Base-by-base conservation (phyloP, 2,888 invertebrate species). In the Luffia ferchaultella region DNA sequence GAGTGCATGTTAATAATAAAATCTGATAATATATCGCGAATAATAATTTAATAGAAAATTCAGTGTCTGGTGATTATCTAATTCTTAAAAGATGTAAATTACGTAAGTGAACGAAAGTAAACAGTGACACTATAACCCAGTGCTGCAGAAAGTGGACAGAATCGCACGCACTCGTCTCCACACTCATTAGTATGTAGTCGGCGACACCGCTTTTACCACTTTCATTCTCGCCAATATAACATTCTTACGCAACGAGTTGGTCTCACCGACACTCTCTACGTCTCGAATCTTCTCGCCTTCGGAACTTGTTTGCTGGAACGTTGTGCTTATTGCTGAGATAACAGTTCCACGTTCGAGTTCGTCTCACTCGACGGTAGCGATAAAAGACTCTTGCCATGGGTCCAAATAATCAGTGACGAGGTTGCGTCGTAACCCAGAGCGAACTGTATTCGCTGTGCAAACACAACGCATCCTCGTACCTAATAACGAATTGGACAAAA, bases 221-320 rank as follows among this genome's bases (percentile, higher is more conserved):
- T 83, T 83, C 82, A 80, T 82, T 80, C 73, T 80, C 78, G 65
- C 63, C 67, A 72, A 16, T 30, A 75, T 68, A 76, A 74, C 78
- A 73, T 73, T 73, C 71, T 83, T 82, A 78, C 72, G 80, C 74
- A 82, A 83, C n/a, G 20, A 46, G 69, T 61, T 58, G 53, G 42
- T 48, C 48, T 40, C 17, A 42, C 40, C 40, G 40, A 40, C 9
- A 9, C 7, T 40, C 40, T 40, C 7, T 40, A 40, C 9, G 9
- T 40, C 12, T 40, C 7, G 7, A 40, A 40, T 40, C 40, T 40
- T 7, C 12, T 7, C 40, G 12, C 7, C n/a, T n/a, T n/a, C n/a
- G n/a, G n/a, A n/a, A n/a, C n/a, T n/a, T n/a, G n/a, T n/a, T n/a
- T n/a, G n/a, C n/a, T n/a, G n/a, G n/a, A n/a, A n/a, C n/a, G n/a